Evolutionary conservation across 2,113 vertebrate genomes (phyloP), one percentile per base, ranked within the genome.

Genomic region (Oreochromis aureus): DNA sequence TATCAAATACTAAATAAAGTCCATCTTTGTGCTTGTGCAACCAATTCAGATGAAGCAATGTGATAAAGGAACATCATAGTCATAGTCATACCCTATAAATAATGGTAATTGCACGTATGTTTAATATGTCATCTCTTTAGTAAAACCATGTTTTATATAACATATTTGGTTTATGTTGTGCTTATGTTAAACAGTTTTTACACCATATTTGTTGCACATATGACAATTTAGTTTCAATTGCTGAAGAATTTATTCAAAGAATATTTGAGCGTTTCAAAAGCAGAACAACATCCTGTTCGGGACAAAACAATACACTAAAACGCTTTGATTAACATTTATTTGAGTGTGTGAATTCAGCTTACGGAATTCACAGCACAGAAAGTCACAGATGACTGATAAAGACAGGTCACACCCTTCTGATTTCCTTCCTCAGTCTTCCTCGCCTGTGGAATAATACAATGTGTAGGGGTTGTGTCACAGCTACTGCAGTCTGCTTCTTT

Each of bases 361-460:
- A 11, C 15, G n/a, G 66, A 91, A 91, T 88, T 86, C 86, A 84
- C n/a, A 90, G 27, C 59, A 44, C 30, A 82, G 18, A 82, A n/a
- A 82, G 81, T 86, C 66, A 89, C 15, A 53, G 30, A 48, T 82
- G 11, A 88, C 6, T 82, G 22, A 84, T 10, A 27, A 80, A 46
- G 15, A 24, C 10, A 36, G 30, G 51, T 86, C 87, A 92, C 89
- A 19, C 34, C 87, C 89, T 69, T 4, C 19, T 32, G 3, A 76
- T 71, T 76, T 82, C 36, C 7, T 58, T 6, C n/a, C 6, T 81
- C 2, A 3, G 39, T 7, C 8, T 9, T 82, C n/a, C 18, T 44
- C 11, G 2, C 6, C 83, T 22, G 18, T 58, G n/a, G 22, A 54
- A 66, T 39, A 7, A 22, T 69, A 48, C 41, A 12, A 22, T 12